A percentile compares a stretch with the other conserved stretches of the same genome.
Conservation (phyloP, 2,888 invertebrate genomes). For the Lissocephala sabroskyi region DNA sequence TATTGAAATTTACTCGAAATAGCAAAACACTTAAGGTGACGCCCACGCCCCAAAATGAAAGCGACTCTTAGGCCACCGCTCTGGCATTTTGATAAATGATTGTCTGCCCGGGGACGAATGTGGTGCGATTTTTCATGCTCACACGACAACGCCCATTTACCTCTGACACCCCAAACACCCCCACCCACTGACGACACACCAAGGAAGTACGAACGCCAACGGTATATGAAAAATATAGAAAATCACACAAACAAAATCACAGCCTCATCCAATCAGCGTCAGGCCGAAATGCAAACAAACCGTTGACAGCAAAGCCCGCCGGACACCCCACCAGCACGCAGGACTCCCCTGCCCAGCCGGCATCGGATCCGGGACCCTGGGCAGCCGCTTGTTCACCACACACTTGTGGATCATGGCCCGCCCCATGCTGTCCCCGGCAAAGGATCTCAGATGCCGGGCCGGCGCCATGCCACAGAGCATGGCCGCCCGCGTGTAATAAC, state of each 20-base stretch:
- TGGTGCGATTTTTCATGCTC: too few species aligned
- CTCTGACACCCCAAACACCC: too few species aligned
- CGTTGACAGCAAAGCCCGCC: too few species aligned
- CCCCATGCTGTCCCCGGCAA: conserved; percentile 55
- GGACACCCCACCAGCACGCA: too few species aligned
- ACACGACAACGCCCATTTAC: too few species aligned
- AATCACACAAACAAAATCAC: too few species aligned
- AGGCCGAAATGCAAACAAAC: too few species aligned
- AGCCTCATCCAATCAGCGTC: too few species aligned
- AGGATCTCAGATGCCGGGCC: conserved; percentile 68
- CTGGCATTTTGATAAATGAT: conserved; percentile 25
- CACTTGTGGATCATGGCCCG: conserved; percentile 43
- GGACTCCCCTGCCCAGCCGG: too few species aligned
- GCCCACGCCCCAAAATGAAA: conserved; percentile 20
- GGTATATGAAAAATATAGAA: not conserved
- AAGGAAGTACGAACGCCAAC: not conserved
- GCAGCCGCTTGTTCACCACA: conserved; percentile 46
- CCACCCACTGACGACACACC: not conserved
- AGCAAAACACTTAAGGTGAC: conserved; percentile 54
- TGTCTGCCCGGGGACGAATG: not conserved
- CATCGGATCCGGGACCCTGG: conserved; percentile 65
- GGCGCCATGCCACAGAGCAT: conserved; percentile 74
- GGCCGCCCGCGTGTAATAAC: conserved; percentile 74
- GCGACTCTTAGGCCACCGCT: not conserved
- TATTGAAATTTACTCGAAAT: conserved; percentile 59